Evolutionary conservation across 2,113 vertebrate species (phyloP).

Genomic region (Dromas ardeola): DNA sequence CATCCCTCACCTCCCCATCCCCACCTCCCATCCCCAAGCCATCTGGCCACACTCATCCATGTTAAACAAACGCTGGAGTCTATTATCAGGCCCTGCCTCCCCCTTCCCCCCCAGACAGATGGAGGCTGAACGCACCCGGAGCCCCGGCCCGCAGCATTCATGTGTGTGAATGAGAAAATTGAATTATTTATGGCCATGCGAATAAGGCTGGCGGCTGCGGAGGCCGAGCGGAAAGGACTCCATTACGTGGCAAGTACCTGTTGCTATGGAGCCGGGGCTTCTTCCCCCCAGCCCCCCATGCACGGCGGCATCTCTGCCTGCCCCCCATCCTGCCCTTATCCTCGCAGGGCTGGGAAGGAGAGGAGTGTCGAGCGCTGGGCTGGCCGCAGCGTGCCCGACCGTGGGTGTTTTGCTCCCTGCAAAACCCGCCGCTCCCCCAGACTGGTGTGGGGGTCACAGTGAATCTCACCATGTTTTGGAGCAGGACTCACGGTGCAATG

Average conservation of each 20-base stretch:
- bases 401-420: neutral
- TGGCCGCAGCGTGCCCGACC: rapidly evolving
- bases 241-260: conserved; percentile 69
- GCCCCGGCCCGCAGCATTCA: conserved; percentile 61
- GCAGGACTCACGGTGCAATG: neutral
- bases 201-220: conserved; percentile 59
- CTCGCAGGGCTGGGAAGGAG: neutral
- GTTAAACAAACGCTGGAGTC: conserved; percentile 69
- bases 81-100: conserved; percentile 60
- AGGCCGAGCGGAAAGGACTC: conserved; percentile 65
- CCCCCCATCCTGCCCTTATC: neutral
- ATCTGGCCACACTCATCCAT: conserved; percentile 70
- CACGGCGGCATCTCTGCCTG: neutral
- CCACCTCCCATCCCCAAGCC: conserved; percentile 19
- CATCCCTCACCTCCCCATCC: neutral
- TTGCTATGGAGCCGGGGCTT: conserved; percentile 64
- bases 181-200: conserved; percentile 75
- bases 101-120: conserved; percentile 60
- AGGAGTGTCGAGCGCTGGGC: rapidly evolving
- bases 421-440: neutral
- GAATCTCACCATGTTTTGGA: neutral
- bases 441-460: neutral
- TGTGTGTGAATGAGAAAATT: conserved; percentile 74
- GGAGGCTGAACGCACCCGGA: conserved; percentile 48
- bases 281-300: neutral